Evolutionary conservation across 1,140 invertebrate genomes (phyloP).

Genomic region (Rhopalosiphum maidis): DNA sequence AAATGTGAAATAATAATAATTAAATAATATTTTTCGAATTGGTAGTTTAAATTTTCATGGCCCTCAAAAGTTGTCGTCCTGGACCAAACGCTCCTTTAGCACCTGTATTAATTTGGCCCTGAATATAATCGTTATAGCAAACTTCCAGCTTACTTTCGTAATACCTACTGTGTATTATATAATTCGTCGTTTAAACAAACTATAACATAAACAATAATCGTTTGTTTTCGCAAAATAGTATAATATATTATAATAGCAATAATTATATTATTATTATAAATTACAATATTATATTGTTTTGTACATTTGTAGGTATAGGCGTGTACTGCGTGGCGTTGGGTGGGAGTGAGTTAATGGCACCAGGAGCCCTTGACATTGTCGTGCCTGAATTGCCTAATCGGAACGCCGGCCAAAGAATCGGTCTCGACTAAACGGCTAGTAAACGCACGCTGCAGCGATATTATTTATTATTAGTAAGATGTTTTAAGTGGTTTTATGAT

Average conservation of each 20-base stretch:
- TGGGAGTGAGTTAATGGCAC: neutral
- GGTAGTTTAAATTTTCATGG: neutral
- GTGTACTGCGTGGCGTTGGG: neutral
- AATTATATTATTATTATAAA: neutral
- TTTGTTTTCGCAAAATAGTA: neutral
- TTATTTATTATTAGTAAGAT: neutral
- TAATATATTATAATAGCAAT: neutral
- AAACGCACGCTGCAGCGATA: neutral
- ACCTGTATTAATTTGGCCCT: neutral
- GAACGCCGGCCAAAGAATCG: constrained; percentile 48
- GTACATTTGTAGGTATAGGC: neutral
- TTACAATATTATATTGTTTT: neutral
- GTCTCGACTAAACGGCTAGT: neutral
- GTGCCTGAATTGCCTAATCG: constrained; percentile 57
- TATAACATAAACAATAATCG: neutral
- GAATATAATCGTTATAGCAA: neutral
- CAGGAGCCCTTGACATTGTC: constrained; percentile 55
- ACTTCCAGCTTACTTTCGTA: too few relatives aligned
- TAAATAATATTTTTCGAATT: neutral
- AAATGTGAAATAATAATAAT: too few relatives aligned
- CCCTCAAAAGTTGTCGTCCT: neutral
- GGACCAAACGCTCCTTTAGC: neutral
- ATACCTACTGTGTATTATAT: neutral
- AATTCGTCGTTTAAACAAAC: neutral
- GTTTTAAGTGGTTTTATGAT: neutral